Percentiles rank a stretch among this genome's conserved stretches.
phyloP scores from a whole-genome alignment of 2,888 invertebrate genomes.

The Mesorhabditis sp. region DNA sequence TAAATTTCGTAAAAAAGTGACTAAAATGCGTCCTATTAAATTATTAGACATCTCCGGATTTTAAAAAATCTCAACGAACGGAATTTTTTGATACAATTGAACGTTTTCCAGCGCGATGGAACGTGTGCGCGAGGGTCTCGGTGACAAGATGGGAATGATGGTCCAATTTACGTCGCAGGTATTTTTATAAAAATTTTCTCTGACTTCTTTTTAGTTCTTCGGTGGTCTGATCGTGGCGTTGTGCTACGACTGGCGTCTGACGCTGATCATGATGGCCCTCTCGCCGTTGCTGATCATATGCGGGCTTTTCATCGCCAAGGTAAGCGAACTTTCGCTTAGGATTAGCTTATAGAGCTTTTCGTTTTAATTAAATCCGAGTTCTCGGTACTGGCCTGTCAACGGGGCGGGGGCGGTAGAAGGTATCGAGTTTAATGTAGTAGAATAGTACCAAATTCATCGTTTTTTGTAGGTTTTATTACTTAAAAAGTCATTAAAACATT shows the following conservation, averaged over 20 bases:
- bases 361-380: too few relatives aligned
- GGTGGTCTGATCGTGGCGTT: slow-evolving; percentile 39
- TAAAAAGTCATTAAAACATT: too few relatives aligned
- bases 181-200: not conserved
- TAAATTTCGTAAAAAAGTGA: too few relatives aligned
- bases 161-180: slow-evolving; percentile 46
- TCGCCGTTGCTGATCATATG: slow-evolving; percentile 43
- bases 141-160: slow-evolving; percentile 45
- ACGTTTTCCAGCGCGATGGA: slow-evolving; percentile 41
- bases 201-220: slow-evolving; percentile 11
- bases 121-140: slow-evolving; percentile 47
- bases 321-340: not conserved
- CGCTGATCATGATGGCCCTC: slow-evolving; percentile 57
- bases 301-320: slow-evolving; percentile 43
- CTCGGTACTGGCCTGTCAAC: too few relatives aligned
- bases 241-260: slow-evolving; percentile 41
- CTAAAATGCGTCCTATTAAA: too few relatives aligned
- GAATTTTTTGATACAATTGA: not conserved
- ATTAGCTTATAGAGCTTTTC: too few relatives aligned
- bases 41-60: too few relatives aligned
- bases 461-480: too few relatives aligned
- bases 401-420: too few relatives aligned
- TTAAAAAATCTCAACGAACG: too few relatives aligned
- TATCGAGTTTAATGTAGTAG: too few relatives aligned
- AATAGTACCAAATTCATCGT: too few relatives aligned